Conservation (phyloP, 1,140 invertebrate species). For the Zaprionus vittiger region DNA sequence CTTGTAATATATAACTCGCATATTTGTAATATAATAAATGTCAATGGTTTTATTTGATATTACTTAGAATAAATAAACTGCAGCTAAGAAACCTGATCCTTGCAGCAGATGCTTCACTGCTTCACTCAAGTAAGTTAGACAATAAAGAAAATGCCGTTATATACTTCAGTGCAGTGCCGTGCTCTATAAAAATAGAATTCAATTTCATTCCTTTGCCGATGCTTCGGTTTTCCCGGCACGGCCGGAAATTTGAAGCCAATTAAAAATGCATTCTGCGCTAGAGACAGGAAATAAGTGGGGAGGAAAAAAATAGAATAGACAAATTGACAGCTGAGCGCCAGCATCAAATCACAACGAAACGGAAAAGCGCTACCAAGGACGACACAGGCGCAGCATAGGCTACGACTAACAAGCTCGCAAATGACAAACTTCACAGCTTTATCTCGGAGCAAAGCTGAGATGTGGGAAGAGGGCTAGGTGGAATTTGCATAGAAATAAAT, state of each 20-base stretch:
- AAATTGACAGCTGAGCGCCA: conserved; percentile 65
- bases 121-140: background rate
- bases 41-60: too few species aligned
- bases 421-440: conserved; percentile 11
- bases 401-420: conserved; percentile 17
- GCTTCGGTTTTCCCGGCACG: conserved; percentile 43
- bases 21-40: too few species aligned
- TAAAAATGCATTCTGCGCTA: conserved; percentile 73
- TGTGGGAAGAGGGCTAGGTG: background rate
- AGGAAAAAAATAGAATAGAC: conserved; percentile 45
- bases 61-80: background rate
- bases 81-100: background rate
- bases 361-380: background rate
- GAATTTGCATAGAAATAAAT: conserved; percentile 61
- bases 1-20: too few species aligned
- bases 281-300: conserved; percentile 65
- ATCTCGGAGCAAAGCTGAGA: conserved; percentile 6
- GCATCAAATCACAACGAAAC: conserved; percentile 30
- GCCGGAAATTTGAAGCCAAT: conserved; percentile 77
- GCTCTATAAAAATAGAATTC: conserved; percentile 60
- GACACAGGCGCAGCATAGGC: conserved; percentile 9
- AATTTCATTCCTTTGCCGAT: conserved; percentile 44
- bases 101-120: background rate
- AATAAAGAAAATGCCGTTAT: background rate
- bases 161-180: conserved; percentile 9